A percentile compares a stretch with the other conserved stretches of the same genome.
phyloP scores from a whole-genome alignment of 2,888 invertebrate species.

The Dexiosoma caninum region DNA sequence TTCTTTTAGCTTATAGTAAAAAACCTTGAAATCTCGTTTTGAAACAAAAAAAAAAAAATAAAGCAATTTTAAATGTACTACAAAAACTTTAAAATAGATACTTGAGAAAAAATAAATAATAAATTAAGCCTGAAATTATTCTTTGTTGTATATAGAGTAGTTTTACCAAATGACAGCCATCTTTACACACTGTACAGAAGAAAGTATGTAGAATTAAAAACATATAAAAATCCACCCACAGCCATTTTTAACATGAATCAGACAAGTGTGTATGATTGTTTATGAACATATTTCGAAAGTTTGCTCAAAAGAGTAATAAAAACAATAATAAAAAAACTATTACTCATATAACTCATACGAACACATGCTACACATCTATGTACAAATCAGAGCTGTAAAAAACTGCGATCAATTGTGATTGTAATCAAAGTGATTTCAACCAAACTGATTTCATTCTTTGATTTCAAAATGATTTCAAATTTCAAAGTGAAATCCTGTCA shows the following conservation, averaged over 20 bases:
- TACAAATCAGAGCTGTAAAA: too few relatives aligned
- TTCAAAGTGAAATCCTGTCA: too few relatives aligned
- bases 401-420: too few relatives aligned
- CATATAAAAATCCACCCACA: not conserved
- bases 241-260: too few relatives aligned
- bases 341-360: conserved; percentile 8
- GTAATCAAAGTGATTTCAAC: too few relatives aligned
- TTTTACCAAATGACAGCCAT: not conserved
- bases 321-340: not conserved
- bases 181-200: not conserved
- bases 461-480: too few relatives aligned
- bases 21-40: not conserved
- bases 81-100: not conserved
- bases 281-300: not conserved
- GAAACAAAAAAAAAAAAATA: not conserved
- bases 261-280: not conserved
- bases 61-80: not conserved
- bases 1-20: not conserved
- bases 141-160: conserved; percentile 1
- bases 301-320: not conserved
- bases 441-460: too few relatives aligned
- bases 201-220: not conserved
- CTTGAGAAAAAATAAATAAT: not conserved
- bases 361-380: too few relatives aligned
- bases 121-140: conserved; percentile 6